Evolutionary conservation across 2,797 vertebrate genomes (phyloP).

Genomic region (Pteronotus mesoamericanus): DNA sequence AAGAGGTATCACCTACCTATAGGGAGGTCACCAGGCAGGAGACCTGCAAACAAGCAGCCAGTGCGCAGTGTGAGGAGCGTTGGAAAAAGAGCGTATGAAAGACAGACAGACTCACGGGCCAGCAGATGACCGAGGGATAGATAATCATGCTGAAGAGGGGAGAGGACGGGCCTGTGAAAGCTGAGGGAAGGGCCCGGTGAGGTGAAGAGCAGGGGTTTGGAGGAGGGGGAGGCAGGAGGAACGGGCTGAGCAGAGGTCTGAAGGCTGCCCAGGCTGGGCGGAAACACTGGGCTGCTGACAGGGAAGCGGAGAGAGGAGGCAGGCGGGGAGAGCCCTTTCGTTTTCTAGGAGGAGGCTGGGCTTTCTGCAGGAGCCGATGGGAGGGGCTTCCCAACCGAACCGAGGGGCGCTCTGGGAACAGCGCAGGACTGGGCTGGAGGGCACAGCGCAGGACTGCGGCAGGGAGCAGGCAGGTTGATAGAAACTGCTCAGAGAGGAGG

Average conservation of each 20-base stretch:
- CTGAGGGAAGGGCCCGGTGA: background rate
- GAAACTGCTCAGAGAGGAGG: background rate
- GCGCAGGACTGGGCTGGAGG: background rate
- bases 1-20: background rate
- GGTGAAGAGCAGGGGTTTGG: background rate
- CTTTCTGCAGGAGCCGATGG: background rate
- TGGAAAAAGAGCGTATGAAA: background rate
- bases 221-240: background rate
- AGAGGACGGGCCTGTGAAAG: background rate
- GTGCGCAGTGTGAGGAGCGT: background rate
- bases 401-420: background rate
- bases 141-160: background rate
- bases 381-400: background rate
- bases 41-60: background rate
- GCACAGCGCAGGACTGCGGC: background rate
- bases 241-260: background rate
- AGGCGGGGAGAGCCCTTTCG: background rate
- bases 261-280: no score
- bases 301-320: background rate
- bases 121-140: background rate
- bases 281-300: background rate
- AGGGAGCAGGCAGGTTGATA: background rate
- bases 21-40: background rate
- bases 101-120: background rate
- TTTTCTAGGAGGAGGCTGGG: background rate